Evolutionary conservation across 2,113 vertebrate genomes (phyloP), one percentile per base, ranked within the genome.

Genomic region (Malaclemys terrapin): DNA sequence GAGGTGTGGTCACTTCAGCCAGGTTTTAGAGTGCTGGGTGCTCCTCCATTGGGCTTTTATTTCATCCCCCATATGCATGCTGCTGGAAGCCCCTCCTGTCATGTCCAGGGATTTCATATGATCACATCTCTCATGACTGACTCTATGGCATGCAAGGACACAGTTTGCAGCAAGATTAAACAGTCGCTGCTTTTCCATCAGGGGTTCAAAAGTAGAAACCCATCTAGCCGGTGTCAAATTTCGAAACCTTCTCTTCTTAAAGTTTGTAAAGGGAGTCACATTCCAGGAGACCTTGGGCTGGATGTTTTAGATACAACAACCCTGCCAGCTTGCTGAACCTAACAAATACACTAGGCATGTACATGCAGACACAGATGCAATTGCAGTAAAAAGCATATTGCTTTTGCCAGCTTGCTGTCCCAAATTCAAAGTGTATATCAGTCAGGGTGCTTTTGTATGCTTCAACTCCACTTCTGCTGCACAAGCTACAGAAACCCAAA

Each of bases 401-500:
- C 84, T 87, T 94, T 95, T 94, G 92, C 94, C 91, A 27, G 93
- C 49, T 88, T 95, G 91, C 96, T 95, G 69, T 95, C 95, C 42
- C 93, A 95, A 93, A 89, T 95, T 93, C 82, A 90, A 97, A 97
- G 93, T 92, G 89, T 93, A 72, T 92, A 96, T 94, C 93, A 89
- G 86, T 93, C 95, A 96, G 96, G 92, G 83, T 91, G 96, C 91
- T 96, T 97, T 97, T 93, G 95, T 94, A 29, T 87, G 92, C 88
- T 95, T 95, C 31, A 69, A 97, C 97, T 97, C 88, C 76, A 93
- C 96, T 97, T 94, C 94, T 96, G 76, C 97, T 89, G 84, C 85
- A 90, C 97, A 96, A 94, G 96, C 97, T 97, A 94, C 89, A 94
- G 95, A 95, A 96, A 96, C 92, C 96, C 83, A 82, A 96, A 97